Base-by-base conservation (phyloP, 2,113 vertebrate genomes). In the Kobus ellipsiprymnus region DNA sequence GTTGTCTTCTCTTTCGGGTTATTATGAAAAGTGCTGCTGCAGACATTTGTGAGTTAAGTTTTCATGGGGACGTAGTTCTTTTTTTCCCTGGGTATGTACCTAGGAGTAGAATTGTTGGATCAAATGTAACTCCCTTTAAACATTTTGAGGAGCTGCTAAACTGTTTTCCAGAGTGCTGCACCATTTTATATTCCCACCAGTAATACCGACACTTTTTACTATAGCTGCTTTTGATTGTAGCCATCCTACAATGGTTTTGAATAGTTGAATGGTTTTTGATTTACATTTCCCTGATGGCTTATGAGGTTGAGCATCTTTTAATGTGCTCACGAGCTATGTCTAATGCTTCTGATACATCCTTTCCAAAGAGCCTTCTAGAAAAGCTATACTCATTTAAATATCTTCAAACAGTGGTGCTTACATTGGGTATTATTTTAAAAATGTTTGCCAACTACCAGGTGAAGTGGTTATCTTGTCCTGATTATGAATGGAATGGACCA, bases 281-380 rank as follows among this genome's bases (percentile, higher is more conserved):
- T 30, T 78, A 33, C 23, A 19, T n/a, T 30, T 67, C 92, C 71
- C 46, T 40, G 33, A 36, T 13, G 50, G 64, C 40, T 33, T 21
- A 14, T 25, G 46, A 44, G 44, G 33, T 48, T n/a, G 52, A 86
- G 21, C 92, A 59, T 57, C 67, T 92, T 74, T 59, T 27, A 30
- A 9, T 8, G 21, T 25, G 80, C 80, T 60, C 11, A 17, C 1
- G 16, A 9, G 60, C 36, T n/a, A 36, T 33, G 30, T 27, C 64
- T 88, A 50, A 33, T 36, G n/a, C 52, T 55, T 54, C 16, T 55
- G 60, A 52, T 36, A 3, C 8, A 33, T 46, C 60, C 33, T 88
- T 74, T 88, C 23, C 25, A 57, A 13, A 81, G 4, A 36, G 90
- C 15, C 59, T 95, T 93, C 64, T 52, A 83, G 81, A 74, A 57